phyloP scores from a whole-genome alignment of 2,113 vertebrate genomes.

The Fregetta grallaria region DNA sequence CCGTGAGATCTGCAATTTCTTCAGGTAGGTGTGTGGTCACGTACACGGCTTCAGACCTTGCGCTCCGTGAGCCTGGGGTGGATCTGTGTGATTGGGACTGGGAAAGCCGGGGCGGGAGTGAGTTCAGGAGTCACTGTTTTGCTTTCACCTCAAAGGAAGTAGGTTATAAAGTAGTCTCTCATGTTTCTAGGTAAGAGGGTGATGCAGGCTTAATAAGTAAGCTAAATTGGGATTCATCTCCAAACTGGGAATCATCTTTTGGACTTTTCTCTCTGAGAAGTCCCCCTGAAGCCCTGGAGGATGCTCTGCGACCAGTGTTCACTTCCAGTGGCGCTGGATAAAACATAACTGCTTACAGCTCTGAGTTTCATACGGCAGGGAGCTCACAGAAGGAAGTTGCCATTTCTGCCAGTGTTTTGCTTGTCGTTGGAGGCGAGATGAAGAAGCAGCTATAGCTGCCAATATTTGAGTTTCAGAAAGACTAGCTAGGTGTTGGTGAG shows the following conservation, averaged over 20 bases:
- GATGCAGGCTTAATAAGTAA: neutral
- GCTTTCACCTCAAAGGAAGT: neutral
- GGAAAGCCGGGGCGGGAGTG: neutral
- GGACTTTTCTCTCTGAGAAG: neutral
- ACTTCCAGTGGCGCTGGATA: neutral
- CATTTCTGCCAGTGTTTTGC: neutral
- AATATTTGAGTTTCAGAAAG: neutral
- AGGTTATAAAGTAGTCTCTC: neutral
- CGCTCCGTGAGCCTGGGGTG: rapidly evolving
- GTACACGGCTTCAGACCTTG: neutral
- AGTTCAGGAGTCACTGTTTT: neutral
- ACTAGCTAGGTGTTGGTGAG: too few species aligned
- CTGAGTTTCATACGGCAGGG: neutral
- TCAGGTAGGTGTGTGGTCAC: neutral
- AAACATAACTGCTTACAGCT: neutral
- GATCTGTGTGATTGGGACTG: neutral
- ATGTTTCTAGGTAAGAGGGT: neutral
- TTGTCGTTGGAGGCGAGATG: neutral
- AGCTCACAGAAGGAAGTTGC: neutral
- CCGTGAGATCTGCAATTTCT: neutral
- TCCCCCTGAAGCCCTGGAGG: neutral
- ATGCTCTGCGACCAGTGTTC: neutral
- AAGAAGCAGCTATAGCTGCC: neutral
- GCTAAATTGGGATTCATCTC: neutral
- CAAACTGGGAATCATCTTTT: neutral